phyloP scores from a whole-genome alignment of 2,797 vertebrate species.

The Alcedo atthis region DNA sequence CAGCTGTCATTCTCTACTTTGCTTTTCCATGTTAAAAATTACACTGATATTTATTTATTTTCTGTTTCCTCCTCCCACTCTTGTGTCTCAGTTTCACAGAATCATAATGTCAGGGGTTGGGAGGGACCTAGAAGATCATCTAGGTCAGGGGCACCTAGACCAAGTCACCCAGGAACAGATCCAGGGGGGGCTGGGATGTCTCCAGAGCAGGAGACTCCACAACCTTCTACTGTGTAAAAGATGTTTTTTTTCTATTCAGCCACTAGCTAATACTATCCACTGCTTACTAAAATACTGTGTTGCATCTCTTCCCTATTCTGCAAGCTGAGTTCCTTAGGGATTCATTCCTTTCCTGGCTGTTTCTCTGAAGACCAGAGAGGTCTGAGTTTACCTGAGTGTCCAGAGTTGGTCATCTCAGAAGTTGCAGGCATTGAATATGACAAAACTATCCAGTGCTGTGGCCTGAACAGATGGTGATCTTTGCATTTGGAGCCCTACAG shows the following conservation, averaged over 20 bases:
- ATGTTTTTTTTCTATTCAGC: neutral
- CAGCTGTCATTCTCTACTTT: neutral
- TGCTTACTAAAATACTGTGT: neutral
- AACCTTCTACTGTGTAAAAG: neutral
- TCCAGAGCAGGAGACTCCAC: no score
- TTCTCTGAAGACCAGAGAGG: neutral
- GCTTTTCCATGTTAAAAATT: neutral
- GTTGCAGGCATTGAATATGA: neutral
- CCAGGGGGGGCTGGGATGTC: no score
- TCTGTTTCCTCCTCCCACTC: neutral
- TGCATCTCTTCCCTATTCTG: neutral
- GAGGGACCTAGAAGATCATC: no score
- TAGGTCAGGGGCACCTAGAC: no score
- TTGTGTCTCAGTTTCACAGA: neutral
- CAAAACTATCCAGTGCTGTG: neutral
- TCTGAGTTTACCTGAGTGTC: neutral
- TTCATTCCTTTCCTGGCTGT: neutral
- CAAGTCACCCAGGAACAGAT: no score
- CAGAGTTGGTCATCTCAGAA: neutral
- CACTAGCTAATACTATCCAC: neutral
- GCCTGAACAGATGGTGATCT: neutral
- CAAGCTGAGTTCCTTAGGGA: neutral
- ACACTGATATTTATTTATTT: no score
- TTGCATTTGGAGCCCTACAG: neutral
- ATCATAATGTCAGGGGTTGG: no score